Conservation (phyloP, 2,888 invertebrate genomes). For the Adineta ricciae region DNA sequence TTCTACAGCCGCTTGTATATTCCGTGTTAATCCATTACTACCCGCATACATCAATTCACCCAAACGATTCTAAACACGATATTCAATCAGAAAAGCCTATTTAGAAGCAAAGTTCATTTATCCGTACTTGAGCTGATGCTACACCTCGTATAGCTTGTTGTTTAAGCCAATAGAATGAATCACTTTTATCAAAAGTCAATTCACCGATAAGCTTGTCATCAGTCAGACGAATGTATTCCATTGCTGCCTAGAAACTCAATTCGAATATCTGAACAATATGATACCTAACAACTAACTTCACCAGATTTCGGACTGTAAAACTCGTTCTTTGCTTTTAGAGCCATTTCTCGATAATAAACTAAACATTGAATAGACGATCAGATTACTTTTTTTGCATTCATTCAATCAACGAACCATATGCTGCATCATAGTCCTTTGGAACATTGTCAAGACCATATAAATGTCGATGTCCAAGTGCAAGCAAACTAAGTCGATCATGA, state of each 20-base stretch:
- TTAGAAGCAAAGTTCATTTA: too few relatives aligned
- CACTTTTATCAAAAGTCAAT: slow-evolving; percentile 46
- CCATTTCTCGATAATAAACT: slow-evolving; percentile 44
- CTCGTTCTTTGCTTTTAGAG: slow-evolving; percentile 41
- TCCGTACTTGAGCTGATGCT: slow-evolving; percentile 42
- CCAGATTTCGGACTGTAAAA: neutral
- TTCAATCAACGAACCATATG: slow-evolving; percentile 40
- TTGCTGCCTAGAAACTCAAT: slow-evolving; percentile 39
- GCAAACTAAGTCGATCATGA: slow-evolving; percentile 40
- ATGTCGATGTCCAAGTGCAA: slow-evolving; percentile 47
- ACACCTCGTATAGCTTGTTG: slow-evolving; percentile 47
- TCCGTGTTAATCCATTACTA: slow-evolving; percentile 44
- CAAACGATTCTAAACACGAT: neutral
- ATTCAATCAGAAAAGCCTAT: too few relatives aligned
- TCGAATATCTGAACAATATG: neutral
- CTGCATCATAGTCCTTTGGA: slow-evolving; percentile 40
- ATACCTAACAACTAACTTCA: slow-evolving; percentile 30
- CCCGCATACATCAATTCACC: slow-evolving; percentile 41
- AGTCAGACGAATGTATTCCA: slow-evolving; percentile 45
- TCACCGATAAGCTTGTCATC: slow-evolving; percentile 40
- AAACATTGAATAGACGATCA: neutral
- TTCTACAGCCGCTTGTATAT: slow-evolving; percentile 42
- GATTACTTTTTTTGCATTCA: too few relatives aligned
- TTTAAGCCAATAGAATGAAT: slow-evolving; percentile 46
- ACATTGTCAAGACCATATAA: slow-evolving; percentile 43